Percentiles rank a stretch among this genome's conserved stretches.
phyloP scores from a whole-genome alignment of 2,797 vertebrate genomes.

The Gobionotothen gibberifrons region DNA sequence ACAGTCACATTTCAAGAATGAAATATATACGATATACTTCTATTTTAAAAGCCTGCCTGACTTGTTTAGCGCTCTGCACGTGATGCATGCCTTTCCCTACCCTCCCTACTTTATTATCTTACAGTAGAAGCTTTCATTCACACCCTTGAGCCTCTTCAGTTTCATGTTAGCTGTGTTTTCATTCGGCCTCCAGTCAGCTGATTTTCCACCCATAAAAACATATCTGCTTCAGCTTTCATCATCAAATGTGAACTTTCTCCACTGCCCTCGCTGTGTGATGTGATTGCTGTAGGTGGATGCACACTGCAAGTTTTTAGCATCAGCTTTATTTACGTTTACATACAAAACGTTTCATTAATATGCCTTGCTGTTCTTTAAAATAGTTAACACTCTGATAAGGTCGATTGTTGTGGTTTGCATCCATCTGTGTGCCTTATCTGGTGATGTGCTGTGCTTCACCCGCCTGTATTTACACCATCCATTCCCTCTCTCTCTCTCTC shows the following conservation, averaged over 20 bases:
- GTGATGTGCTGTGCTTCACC: constrained; percentile 75
- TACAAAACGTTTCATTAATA: background rate
- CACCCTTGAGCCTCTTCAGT: background rate
- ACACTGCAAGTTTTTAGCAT: constrained; percentile 21
- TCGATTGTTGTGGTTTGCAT: constrained; percentile 56
- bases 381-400: background rate
- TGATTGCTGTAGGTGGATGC: constrained; percentile 48
- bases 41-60: background rate
- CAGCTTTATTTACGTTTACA: background rate
- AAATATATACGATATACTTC: background rate
- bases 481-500: constrained; percentile 68
- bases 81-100: background rate
- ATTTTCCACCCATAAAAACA: constrained; percentile 15
- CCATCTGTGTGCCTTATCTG: constrained; percentile 53
- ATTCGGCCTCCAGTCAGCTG: constrained; percentile 28
- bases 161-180: constrained; percentile 15
- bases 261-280: constrained; percentile 18
- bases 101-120: background rate
- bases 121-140: constrained; percentile 15
- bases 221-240: constrained; percentile 19
- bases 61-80: background rate
- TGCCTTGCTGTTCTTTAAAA: background rate
- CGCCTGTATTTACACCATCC: constrained; percentile 88
- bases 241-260: background rate
- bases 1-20: background rate